Conservation (phyloP, 2,113 vertebrate species). For the Pseudopodoces humilis region DNA sequence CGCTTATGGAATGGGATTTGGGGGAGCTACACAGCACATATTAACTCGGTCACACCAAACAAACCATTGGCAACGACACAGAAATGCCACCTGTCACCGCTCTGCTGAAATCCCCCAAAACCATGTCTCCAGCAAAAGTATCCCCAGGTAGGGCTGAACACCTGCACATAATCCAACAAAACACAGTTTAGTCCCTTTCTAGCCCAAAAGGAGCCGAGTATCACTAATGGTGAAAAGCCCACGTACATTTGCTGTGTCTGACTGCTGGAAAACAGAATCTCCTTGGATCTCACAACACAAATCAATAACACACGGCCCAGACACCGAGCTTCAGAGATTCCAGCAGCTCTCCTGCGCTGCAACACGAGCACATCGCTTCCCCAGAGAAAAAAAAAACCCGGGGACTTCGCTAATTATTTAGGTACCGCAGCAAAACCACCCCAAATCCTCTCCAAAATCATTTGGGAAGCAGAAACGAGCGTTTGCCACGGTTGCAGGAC, state of each 20-base stretch:
- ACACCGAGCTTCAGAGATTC: neutral
- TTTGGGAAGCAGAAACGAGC: neutral
- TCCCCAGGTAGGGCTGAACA: neutral
- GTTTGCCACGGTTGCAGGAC: neutral
- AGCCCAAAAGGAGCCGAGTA: neutral
- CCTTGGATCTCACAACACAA: accelerated
- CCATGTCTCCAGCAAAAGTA: neutral
- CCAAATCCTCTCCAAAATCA: neutral
- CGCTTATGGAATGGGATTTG: neutral
- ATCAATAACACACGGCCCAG: neutral
- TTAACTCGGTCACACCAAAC: neutral
- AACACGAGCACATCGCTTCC: neutral
- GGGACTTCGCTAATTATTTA: accelerated
- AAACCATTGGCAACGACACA: neutral
- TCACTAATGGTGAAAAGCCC: neutral
- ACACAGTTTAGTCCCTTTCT: accelerated
- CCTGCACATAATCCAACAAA: neutral
- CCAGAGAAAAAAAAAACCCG: accelerated
- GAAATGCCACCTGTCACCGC: neutral
- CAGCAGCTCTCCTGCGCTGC: neutral
- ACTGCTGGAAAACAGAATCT: neutral
- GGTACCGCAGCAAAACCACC: no score
- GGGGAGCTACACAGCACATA: neutral
- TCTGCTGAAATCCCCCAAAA: neutral
- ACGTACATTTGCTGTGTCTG: accelerated